Percentiles rank a stretch among this genome's conserved stretches.
Conservation (phyloP, 2,888 invertebrate species). For the Cantharis flavilabris region DNA sequence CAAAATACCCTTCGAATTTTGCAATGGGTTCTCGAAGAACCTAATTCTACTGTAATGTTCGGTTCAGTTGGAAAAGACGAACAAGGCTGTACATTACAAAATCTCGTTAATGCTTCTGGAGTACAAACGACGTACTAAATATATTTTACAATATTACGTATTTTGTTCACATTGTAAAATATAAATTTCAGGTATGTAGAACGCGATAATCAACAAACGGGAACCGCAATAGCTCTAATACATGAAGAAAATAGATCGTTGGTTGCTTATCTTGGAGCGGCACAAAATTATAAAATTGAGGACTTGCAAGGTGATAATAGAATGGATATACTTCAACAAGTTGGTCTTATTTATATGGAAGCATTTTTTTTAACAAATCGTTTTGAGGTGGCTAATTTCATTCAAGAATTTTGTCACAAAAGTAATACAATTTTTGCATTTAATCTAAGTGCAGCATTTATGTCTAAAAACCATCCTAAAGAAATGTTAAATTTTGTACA, state of each 20-base stretch:
- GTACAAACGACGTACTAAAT: conserved; percentile 52
- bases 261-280: conserved; percentile 62
- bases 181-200: conserved; percentile 42
- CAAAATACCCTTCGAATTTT: conserved; percentile 59
- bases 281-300: conserved; percentile 52
- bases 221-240: conserved; percentile 59
- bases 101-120: conserved; percentile 51
- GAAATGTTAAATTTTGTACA: conserved; percentile 55
- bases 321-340: conserved; percentile 36
- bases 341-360: conserved; percentile 59
- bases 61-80: conserved; percentile 60
- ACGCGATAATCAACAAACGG: conserved; percentile 54
- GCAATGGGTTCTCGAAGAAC: conserved; percentile 48
- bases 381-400: conserved; percentile 53
- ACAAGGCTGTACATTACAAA: conserved; percentile 52
- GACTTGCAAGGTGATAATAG: conserved; percentile 43
- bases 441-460: conserved; percentile 62
- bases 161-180: neutral
- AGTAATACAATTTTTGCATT: conserved; percentile 55
- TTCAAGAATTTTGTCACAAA: conserved; percentile 53
- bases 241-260: conserved; percentile 56
- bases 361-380: conserved; percentile 63
- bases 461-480: conserved; percentile 54
- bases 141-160: neutral
- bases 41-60: conserved; percentile 51